phyloP scores from a whole-genome alignment of 2,888 invertebrate genomes.

The Leptopterna dolabrata region DNA sequence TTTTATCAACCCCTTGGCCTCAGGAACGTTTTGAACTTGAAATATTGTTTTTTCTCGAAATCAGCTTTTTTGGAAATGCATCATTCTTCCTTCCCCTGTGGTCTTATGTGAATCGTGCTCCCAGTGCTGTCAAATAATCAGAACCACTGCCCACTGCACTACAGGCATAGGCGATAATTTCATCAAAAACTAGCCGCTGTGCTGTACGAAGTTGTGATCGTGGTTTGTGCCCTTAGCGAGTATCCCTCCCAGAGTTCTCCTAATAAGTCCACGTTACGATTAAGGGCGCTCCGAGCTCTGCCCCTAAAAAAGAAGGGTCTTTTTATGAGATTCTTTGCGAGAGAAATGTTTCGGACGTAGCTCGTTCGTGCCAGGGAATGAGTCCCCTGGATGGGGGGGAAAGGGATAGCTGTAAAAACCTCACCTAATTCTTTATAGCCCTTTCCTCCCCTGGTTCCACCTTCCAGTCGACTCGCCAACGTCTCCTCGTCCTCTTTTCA shows the following conservation, averaged over 20 bases:
- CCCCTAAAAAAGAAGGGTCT: neutral
- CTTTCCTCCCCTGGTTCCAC: neutral
- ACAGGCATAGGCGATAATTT: too few species aligned
- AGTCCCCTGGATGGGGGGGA: neutral
- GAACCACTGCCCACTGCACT: too few species aligned
- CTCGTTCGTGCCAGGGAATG: conserved; percentile 21
- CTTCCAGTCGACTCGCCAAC: neutral
- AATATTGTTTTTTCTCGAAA: too few species aligned
- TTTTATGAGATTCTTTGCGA: conserved; percentile 44
- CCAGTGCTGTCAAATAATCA: too few species aligned
- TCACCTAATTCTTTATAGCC: conserved; percentile 55
- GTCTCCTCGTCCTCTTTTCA: conserved; percentile 41
- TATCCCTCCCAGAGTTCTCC: neutral
- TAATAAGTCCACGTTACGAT: neutral
- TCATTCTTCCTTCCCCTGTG: too few species aligned
- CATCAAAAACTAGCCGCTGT: too few species aligned
- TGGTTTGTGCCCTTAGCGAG: neutral
- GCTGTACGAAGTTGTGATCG: neutral
- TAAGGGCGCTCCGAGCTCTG: neutral
- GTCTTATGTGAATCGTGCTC: too few species aligned
- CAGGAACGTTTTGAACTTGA: too few species aligned
- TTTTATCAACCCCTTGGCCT: too few species aligned
- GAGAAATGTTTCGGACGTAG: conserved; percentile 36
- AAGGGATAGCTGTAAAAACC: conserved; percentile 46
- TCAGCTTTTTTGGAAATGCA: too few species aligned